Conservation (phyloP, 2,797 vertebrate species). For the Chromis chromis region DNA sequence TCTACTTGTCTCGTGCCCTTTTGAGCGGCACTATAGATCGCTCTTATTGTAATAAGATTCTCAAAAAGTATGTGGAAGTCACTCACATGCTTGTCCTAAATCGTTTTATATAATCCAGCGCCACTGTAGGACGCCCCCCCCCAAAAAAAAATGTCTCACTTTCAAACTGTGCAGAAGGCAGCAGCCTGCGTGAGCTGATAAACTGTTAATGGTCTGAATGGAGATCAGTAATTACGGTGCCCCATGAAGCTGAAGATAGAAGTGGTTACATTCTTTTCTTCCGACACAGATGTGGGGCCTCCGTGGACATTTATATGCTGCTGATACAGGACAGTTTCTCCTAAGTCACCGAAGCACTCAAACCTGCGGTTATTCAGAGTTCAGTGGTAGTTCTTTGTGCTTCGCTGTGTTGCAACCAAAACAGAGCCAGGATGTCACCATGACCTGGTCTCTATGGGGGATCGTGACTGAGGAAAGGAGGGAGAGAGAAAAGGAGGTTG, state of each 20-base stretch:
- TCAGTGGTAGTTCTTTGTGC: conserved; percentile 22
- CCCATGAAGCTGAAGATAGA: conserved; percentile 57
- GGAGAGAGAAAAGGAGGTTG: conserved; percentile 25
- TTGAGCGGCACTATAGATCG: background rate
- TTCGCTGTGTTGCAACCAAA: conserved; percentile 24
- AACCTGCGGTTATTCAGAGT: conserved; percentile 22
- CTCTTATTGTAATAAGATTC: background rate
- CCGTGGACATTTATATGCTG: conserved; percentile 37
- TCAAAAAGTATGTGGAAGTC: conserved; percentile 1
- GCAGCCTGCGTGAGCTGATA: conserved; percentile 61
- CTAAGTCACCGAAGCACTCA: conserved; percentile 25
- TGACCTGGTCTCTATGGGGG: conserved; percentile 71
- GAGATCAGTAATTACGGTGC: conserved; percentile 64
- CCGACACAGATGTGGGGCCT: conserved; percentile 37
- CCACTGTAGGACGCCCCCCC: conserved; percentile 32
- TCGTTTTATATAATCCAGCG: conserved; percentile 41
- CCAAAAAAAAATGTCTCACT: conserved; percentile 28
- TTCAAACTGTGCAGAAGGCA: conserved; percentile 67
- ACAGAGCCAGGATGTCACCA: conserved; percentile 68
- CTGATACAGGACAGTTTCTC: conserved; percentile 38
- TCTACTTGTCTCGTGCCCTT: conserved; percentile 7
- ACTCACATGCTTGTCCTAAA: conserved; percentile 40
- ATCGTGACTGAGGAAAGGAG: conserved; percentile 65
- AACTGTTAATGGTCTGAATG: conserved; percentile 67
- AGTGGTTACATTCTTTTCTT: conserved; percentile 47